Percentiles rank a stretch among this genome's conserved stretches.
phyloP scores from a whole-genome alignment of 1,140 invertebrate species.

The Philotrypesis tridentata region DNA sequence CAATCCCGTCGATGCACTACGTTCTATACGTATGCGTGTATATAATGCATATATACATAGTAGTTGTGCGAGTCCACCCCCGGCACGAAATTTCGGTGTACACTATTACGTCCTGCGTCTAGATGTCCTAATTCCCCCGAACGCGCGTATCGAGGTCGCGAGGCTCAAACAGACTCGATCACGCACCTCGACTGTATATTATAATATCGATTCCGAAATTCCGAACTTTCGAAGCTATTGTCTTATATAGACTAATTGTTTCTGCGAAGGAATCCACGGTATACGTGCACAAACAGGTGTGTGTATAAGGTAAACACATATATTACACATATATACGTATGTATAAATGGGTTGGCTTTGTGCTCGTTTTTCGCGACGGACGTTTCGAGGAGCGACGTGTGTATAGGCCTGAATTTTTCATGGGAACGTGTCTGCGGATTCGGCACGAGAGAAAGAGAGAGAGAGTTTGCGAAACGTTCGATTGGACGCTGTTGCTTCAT shows the following conservation, averaged over 20 bases:
- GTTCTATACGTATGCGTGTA: no score
- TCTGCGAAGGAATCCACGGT: background rate
- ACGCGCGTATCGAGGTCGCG: background rate
- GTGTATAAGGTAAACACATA: no score
- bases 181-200: constrained; percentile 65
- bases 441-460: background rate
- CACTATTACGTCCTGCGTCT: no score
- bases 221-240: background rate
- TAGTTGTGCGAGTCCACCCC: background rate
- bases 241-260: background rate
- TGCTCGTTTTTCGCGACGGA: background rate
- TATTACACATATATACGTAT: no score
- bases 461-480: background rate
- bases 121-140: constrained; percentile 7
- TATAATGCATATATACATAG: no score
- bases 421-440: background rate
- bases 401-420: constrained; percentile 8
- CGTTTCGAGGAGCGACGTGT: background rate
- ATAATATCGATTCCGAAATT: constrained; percentile 27
- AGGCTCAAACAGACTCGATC: constrained; percentile 11
- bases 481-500: background rate
- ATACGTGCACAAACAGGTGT: no score
- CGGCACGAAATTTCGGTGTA: background rate
- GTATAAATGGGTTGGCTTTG: no score
- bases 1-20: no score